Percentiles rank a stretch among this genome's conserved stretches.
Evolutionary conservation across 2,113 vertebrate species (phyloP).

Genomic region (Formicarius rufipectus): DNA sequence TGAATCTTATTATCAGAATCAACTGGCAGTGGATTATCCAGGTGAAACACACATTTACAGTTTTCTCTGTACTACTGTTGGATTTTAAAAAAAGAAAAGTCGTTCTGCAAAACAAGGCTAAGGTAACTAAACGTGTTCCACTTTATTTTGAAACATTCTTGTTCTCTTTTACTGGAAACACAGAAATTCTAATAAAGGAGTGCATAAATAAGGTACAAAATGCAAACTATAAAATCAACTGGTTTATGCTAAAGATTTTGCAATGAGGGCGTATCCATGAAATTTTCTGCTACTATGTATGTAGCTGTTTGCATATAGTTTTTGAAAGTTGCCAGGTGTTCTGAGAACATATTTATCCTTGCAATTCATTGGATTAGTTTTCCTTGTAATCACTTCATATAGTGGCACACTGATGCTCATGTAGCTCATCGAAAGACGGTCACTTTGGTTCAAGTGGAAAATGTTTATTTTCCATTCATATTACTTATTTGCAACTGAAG

Average conservation of each 20-base stretch:
- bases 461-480: background rate
- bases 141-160: background rate
- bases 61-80: background rate
- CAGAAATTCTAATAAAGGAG: background rate
- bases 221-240: background rate
- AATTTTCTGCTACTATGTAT: background rate
- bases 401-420: background rate
- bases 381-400: background rate
- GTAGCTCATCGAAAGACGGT: background rate
- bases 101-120: background rate
- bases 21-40: background rate
- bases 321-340: background rate
- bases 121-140: fast-evolving
- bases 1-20: background rate
- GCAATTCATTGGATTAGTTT: background rate
- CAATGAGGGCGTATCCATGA: background rate
- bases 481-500: background rate
- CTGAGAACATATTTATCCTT: background rate
- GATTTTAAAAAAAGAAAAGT: background rate
- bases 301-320: background rate
- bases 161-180: background rate
- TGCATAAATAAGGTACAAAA: background rate
- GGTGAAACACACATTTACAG: background rate
- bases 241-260: background rate
- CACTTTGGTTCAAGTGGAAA: background rate